These are phyloP conservation scores for Andricus quercusramuli DNA, from an alignment of 2,888 invertebrate species.

Conservation along the genomic window DNA sequence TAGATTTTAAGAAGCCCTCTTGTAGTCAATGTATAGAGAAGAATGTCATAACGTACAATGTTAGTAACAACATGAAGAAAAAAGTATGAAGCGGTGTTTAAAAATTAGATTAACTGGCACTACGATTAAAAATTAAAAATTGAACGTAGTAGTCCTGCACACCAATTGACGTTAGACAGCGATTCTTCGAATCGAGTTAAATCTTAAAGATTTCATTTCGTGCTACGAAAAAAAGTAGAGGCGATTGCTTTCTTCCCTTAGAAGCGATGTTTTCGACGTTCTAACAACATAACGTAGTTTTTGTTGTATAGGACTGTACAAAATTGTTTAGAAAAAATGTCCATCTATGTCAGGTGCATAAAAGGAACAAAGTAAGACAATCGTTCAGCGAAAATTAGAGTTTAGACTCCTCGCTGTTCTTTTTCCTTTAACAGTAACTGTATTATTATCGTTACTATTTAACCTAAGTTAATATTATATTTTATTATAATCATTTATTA, in stretches of 20 bases:
- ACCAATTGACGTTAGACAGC: slow-evolving; percentile 31
- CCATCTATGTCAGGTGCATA: slow-evolving; percentile 10
- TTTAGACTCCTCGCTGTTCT: slow-evolving; percentile 46
- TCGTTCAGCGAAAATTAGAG: slow-evolving; percentile 23
- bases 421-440: slow-evolving; percentile 46
- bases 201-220: slow-evolving; percentile 17
- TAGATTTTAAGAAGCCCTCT: slow-evolving; percentile 65
- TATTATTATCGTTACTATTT: slow-evolving; percentile 45
- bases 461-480: slow-evolving; percentile 33
- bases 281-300: slow-evolving; percentile 21
- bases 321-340: slow-evolving; percentile 19
- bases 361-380: slow-evolving; percentile 21
- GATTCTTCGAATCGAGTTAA: slow-evolving; percentile 13
- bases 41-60: slow-evolving; percentile 61
- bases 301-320: slow-evolving; percentile 1
- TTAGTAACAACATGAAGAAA: slow-evolving; percentile 57
- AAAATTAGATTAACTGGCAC: slow-evolving; percentile 55
- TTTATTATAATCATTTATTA: slow-evolving; percentile 47
- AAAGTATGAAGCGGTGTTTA: slow-evolving; percentile 56
- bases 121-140: slow-evolving; percentile 52
- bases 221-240: slow-evolving; percentile 9
- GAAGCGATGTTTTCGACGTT: slow-evolving; percentile 17
- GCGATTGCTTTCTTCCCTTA: slow-evolving; percentile 13
- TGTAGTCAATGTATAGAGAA: slow-evolving; percentile 71
- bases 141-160: slow-evolving; percentile 39